A percentile compares a stretch with the other conserved stretches of the same genome.
These are phyloP conservation scores for Mesitornis unicolor DNA, from an alignment of 2,113 vertebrate species.

Conservation along the genomic window DNA sequence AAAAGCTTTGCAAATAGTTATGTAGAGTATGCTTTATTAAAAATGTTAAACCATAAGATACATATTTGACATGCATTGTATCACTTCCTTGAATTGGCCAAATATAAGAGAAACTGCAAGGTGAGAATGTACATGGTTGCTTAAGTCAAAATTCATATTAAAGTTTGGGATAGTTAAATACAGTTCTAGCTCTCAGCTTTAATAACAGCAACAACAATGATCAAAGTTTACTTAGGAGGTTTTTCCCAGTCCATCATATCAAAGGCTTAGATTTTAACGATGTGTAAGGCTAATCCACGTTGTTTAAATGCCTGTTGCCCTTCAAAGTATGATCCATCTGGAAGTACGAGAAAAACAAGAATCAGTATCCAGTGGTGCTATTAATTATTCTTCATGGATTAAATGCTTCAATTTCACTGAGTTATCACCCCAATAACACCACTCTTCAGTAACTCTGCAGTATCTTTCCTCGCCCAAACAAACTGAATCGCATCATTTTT, in stretches of 20 bases:
- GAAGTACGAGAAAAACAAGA: neutral
- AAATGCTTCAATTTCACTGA: constrained; percentile 27
- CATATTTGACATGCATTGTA: neutral
- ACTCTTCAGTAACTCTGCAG: neutral
- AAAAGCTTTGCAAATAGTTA: neutral
- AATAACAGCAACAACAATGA: neutral
- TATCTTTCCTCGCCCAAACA: neutral
- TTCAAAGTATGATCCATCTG: neutral
- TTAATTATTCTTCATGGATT: constrained; percentile 23
- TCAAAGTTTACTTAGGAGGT: neutral
- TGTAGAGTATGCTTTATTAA: neutral
- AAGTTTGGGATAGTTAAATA: neutral
- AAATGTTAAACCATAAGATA: neutral
- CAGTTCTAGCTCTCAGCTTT: neutral
- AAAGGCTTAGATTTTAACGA: neutral
- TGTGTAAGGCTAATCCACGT: neutral
- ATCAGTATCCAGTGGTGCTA: neutral
- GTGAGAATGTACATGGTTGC: neutral
- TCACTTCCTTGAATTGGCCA: neutral
- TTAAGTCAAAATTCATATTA: neutral
- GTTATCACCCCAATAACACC: neutral
- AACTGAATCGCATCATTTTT: neutral
- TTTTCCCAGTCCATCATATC: neutral
- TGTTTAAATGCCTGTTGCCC: neutral
- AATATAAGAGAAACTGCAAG: neutral